A percentile compares a stretch with the other conserved stretches of the same genome.
Evolutionary conservation across 2,113 vertebrate genomes (phyloP).

Genomic region (Bombycilla garrulus): DNA sequence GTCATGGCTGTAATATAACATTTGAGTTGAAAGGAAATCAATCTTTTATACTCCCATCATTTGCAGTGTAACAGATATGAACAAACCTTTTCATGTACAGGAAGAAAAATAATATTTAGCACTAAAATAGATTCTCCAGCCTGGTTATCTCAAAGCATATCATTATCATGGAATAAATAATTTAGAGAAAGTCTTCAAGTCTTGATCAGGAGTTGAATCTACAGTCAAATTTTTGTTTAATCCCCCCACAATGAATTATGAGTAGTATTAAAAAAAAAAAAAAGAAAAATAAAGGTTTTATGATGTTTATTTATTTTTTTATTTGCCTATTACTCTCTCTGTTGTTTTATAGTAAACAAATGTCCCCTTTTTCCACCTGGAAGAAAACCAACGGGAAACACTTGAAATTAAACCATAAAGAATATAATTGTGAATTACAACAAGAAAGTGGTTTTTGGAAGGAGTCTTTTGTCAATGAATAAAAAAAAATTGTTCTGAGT

Average conservation of each 20-base stretch:
- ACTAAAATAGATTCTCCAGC: not conserved
- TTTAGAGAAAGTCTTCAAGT: not conserved
- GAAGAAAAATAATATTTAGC: not conserved
- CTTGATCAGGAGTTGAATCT: not conserved
- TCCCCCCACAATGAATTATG: not conserved
- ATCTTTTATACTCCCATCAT: not conserved
- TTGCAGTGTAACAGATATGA: not conserved
- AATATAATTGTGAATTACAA: not conserved
- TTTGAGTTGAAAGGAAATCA: not conserved
- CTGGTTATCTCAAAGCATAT: not conserved
- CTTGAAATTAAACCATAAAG: not conserved
- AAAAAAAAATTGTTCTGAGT: not conserved
- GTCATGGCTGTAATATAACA: not conserved
- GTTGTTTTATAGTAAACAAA: not conserved
- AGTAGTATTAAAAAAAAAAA: not conserved
- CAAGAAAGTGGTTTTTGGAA: not conserved
- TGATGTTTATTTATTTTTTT: not conserved
- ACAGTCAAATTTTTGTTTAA: not conserved
- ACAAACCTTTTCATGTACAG: not conserved
- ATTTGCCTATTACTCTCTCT: not conserved
- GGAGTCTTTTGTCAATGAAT: not conserved
- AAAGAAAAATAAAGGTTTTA: not conserved
- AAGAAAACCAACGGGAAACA: not conserved
- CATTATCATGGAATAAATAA: not conserved
- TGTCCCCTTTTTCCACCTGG: not conserved